phyloP scores from a whole-genome alignment of 2,888 invertebrate species.

The Synanthedon tipuliformis region DNA sequence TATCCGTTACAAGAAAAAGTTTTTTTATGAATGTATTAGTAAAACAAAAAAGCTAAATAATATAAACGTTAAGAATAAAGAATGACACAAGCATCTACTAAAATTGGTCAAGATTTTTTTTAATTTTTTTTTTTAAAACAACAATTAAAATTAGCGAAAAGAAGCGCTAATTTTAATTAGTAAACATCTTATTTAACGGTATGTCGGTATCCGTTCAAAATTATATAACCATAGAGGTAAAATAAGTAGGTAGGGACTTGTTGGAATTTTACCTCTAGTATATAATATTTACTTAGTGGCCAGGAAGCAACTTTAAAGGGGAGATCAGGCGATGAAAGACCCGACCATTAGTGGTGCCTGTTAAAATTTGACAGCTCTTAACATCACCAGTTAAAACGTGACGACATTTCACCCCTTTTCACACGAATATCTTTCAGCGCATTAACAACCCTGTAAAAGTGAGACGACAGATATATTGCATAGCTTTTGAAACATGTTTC shows the following conservation, averaged over 20 bases:
- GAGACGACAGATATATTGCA: constrained; percentile 6
- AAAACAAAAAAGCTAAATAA: no score
- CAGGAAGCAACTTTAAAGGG: constrained; percentile 59
- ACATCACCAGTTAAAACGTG: constrained; percentile 27
- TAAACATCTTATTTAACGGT: constrained; percentile 9
- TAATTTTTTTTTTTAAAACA: no score
- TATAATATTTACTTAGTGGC: background rate
- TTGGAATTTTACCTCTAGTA: no score
- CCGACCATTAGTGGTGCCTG: constrained; percentile 51
- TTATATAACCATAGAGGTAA: no score
- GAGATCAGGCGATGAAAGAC: constrained; percentile 52
- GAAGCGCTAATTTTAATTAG: no score
- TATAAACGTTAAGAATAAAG: no score
- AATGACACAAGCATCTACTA: no score
- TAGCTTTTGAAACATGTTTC: background rate
- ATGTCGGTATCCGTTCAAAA: constrained; percentile 21
- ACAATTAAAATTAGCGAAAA: no score
- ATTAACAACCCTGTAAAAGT: constrained; percentile 23
- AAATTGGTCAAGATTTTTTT: no score
- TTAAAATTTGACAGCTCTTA: constrained; percentile 55
- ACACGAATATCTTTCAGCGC: constrained; percentile 45
- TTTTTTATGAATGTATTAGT: no score
- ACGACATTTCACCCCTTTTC: constrained; percentile 37
- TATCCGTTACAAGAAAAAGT: no score
- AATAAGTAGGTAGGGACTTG: no score